These are phyloP conservation scores for Urocolius indicus DNA, from an alignment of 2,113 vertebrate genomes.

Conservation along the genomic window DNA sequence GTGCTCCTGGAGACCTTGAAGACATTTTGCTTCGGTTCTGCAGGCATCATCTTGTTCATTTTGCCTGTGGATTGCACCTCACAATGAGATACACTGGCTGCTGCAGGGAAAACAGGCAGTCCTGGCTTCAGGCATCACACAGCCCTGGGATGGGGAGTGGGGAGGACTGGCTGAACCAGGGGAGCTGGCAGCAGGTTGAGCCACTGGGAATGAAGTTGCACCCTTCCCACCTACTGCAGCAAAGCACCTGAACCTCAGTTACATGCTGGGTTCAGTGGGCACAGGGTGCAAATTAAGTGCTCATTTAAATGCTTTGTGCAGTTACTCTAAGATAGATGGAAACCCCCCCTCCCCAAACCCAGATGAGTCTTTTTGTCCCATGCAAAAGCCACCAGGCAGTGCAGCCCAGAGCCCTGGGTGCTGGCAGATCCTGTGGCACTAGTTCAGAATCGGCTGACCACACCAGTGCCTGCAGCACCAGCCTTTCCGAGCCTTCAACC, in stretches of 20 bases:
- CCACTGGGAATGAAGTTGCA: background rate
- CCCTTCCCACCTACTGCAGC: background rate
- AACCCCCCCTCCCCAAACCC: background rate
- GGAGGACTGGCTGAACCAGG: background rate
- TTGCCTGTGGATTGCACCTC: background rate
- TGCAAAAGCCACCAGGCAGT: slow-evolving; percentile 6
- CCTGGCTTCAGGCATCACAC: background rate
- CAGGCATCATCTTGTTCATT: background rate
- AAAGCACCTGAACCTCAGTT: background rate
- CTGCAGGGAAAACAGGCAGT: background rate
- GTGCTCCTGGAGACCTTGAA: background rate
- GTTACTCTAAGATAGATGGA: background rate
- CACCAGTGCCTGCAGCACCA: background rate
- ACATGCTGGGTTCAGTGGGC: background rate
- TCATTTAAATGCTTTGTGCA: fast-evolving
- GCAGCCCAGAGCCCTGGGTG: background rate
- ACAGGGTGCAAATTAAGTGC: background rate
- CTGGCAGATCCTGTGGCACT: background rate
- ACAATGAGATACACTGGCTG: background rate
- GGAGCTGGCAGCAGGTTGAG: background rate
- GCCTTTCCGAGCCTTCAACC: background rate
- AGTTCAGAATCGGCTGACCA: background rate
- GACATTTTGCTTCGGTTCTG: background rate
- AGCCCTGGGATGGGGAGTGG: background rate
- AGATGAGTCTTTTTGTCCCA: background rate